A percentile compares a stretch with the other conserved stretches of the same genome.
Conservation (phyloP, 2,113 vertebrate species). For the Gopherus evgoodei region DNA sequence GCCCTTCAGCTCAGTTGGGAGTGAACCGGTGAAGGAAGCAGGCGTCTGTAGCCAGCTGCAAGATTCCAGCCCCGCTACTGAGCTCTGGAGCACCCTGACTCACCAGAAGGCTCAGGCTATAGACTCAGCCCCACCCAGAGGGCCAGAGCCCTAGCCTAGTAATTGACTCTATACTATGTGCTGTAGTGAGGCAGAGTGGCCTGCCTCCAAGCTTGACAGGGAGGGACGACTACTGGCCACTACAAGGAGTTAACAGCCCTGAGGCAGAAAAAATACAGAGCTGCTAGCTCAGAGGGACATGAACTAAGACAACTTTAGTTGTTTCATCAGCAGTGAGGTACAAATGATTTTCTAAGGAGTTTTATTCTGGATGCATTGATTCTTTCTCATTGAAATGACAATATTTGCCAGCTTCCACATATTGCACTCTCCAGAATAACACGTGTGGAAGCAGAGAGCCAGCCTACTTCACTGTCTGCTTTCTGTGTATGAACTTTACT, state of each 20-base stretch:
- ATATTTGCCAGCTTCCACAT: constrained; percentile 32
- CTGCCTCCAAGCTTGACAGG: no score
- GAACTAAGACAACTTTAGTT: constrained; percentile 44
- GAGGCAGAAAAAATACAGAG: constrained; percentile 17
- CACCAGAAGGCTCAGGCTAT: no score
- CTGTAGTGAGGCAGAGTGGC: no score
- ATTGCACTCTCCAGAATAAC: background rate
- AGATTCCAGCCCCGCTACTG: no score
- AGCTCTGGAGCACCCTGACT: no score
- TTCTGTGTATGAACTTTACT: constrained; percentile 2
- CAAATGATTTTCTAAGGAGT: constrained; percentile 46
- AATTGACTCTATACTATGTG: no score
- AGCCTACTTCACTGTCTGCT: background rate
- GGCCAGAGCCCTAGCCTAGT: no score
- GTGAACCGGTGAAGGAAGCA: no score
- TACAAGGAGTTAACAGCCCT: constrained; percentile 29
- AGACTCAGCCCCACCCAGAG: no score
- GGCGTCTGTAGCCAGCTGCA: no score
- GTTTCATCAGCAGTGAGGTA: constrained; percentile 40
- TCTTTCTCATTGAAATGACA: constrained; percentile 40
- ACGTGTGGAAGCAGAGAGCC: background rate
- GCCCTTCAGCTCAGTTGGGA: no score
- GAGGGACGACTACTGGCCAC: no score
- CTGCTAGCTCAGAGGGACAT: constrained; percentile 39
- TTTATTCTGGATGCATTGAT: constrained; percentile 56